phyloP scores from a whole-genome alignment of 2,888 invertebrate species.

The Drosophila crucigera region DNA sequence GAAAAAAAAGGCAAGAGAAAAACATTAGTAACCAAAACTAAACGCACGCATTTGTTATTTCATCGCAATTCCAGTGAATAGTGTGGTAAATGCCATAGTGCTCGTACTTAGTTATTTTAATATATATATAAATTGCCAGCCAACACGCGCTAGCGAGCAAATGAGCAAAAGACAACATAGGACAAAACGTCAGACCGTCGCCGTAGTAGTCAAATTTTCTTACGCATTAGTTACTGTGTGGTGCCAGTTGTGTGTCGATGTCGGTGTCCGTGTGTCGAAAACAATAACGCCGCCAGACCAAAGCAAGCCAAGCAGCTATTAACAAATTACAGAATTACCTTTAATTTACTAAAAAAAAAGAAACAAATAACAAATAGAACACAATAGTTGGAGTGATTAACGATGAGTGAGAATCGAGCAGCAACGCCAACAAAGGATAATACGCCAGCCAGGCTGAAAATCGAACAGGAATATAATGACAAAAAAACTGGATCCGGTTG shows the following conservation, averaged over 20 bases:
- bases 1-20: slow-evolving; percentile 47
- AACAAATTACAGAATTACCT: slow-evolving; percentile 36
- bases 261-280: slow-evolving; percentile 54
- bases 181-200: slow-evolving; percentile 50
- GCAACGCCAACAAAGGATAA: slow-evolving; percentile 51
- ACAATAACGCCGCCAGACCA: slow-evolving; percentile 51
- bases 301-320: slow-evolving; percentile 29
- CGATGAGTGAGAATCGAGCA: slow-evolving; percentile 63
- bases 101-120: slow-evolving; percentile 44
- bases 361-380: slow-evolving; percentile 18
- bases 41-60: slow-evolving; percentile 42
- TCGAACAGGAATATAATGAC: slow-evolving; percentile 66
- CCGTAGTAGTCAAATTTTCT: slow-evolving; percentile 63
- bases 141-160: slow-evolving; percentile 27
- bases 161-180: slow-evolving; percentile 48
- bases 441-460: slow-evolving; percentile 58
- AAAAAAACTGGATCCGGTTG: slow-evolving; percentile 60
- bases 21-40: slow-evolving; percentile 55
- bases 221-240: slow-evolving; percentile 58
- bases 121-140: slow-evolving; percentile 22
- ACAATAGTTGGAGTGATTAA: slow-evolving; percentile 29
- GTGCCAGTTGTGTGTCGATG: slow-evolving; percentile 43
- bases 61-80: slow-evolving; percentile 38
- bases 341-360: slow-evolving; percentile 20
- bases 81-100: slow-evolving; percentile 46